Evolutionary conservation across 2,888 invertebrate species (phyloP).

Genomic region (Anthrax anthrax): DNA sequence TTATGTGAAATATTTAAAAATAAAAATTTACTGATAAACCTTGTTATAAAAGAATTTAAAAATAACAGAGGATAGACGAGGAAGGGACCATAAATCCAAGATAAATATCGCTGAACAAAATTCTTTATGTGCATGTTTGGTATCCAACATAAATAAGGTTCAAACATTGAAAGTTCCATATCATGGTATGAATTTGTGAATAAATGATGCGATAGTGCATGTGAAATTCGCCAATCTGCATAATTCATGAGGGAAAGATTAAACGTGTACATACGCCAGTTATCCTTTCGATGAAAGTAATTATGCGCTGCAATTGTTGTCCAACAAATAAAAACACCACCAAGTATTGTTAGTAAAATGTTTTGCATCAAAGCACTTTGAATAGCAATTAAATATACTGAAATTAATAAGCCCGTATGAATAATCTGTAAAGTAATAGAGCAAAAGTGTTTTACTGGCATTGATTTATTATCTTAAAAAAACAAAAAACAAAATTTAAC

Average conservation of each 20-base stretch:
- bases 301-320: slow-evolving; percentile 54
- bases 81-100: slow-evolving; percentile 39
- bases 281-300: slow-evolving; percentile 60
- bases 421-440: slow-evolving; percentile 30
- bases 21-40: slow-evolving; percentile 15
- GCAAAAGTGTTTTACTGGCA: too few relatives aligned
- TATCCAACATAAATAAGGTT: slow-evolving; percentile 52
- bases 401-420: slow-evolving; percentile 29
- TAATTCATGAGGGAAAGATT: slow-evolving; percentile 47
- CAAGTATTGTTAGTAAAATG: slow-evolving; percentile 26
- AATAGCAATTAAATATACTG: slow-evolving; percentile 28
- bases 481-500: slow-evolving; percentile 10
- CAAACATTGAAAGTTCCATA: slow-evolving; percentile 50
- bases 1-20: not conserved
- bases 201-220: slow-evolving; percentile 63
- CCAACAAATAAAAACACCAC: slow-evolving; percentile 45
- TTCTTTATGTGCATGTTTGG: slow-evolving; percentile 41
- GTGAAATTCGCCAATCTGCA: slow-evolving; percentile 59
- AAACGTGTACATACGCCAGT: slow-evolving; percentile 65
- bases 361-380: slow-evolving; percentile 27
- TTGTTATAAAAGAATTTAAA: slow-evolving; percentile 21
- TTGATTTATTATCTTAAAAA: too few relatives aligned
- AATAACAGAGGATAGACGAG: slow-evolving; percentile 22
- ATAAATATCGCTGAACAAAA: slow-evolving; percentile 36
- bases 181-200: slow-evolving; percentile 65